Conservation (phyloP, 2,888 invertebrate species). For the Mimas tiliae region DNA sequence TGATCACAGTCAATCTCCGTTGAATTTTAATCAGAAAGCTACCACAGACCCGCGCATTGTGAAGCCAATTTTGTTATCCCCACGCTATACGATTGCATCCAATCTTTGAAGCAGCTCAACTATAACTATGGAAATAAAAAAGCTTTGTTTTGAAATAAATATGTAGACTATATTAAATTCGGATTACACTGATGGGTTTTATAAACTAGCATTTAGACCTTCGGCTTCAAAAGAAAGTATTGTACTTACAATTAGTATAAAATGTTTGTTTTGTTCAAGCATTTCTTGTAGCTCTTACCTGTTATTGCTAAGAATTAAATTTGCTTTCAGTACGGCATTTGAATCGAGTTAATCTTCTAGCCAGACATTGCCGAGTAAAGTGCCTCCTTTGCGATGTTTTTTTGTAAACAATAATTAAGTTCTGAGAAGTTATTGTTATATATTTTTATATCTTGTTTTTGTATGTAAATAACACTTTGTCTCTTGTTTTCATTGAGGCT, state of each 20-base stretch:
- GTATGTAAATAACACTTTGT: not conserved
- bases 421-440: not conserved
- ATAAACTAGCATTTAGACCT: not conserved
- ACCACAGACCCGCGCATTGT: constrained; percentile 7
- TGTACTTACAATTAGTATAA: not conserved
- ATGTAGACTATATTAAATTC: not conserved
- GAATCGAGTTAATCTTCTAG: constrained; percentile 1
- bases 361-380: not conserved
- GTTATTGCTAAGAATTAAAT: constrained; percentile 19
- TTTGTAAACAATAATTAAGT: constrained; percentile 13
- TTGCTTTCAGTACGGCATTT: constrained; percentile 9
- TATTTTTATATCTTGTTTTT: not conserved
- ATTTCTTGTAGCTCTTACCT: not conserved
- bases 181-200: not conserved
- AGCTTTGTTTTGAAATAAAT: not conserved
- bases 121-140: not conserved
- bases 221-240: not conserved
- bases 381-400: constrained; percentile 20
- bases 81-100: not conserved
- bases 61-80: constrained; percentile 7
- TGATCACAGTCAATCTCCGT: constrained; percentile 20
- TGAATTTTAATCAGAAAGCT: constrained; percentile 17
- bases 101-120: not conserved
- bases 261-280: not conserved
- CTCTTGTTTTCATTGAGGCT: not conserved